Conservation (phyloP, 2,797 vertebrate species). For the Ciconia nigra region DNA sequence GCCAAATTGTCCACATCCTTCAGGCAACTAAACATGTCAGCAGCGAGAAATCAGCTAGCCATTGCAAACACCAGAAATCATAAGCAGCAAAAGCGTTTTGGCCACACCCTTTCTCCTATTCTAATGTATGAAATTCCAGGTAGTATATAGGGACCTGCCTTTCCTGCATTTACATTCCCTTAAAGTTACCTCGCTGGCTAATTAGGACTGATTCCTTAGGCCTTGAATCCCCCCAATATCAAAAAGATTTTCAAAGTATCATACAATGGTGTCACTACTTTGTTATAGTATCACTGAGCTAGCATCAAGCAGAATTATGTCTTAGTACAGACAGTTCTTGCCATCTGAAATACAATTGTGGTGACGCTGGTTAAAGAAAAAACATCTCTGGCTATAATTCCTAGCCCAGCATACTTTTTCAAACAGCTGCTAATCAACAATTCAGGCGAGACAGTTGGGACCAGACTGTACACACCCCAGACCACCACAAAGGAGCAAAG, state of each 20-base stretch:
- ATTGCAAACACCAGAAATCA: not conserved
- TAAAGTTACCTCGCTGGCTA: not conserved
- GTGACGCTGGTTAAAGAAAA: not conserved
- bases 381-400: not conserved
- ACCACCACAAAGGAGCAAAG: not conserved
- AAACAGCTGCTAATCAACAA: not conserved
- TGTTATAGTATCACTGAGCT: not conserved
- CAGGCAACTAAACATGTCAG: not conserved
- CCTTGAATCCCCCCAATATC: not conserved
- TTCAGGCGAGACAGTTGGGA: not conserved
- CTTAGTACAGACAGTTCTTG: not conserved
- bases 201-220: not conserved
- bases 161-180: not conserved
- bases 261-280: not conserved
- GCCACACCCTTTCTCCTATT: conserved; percentile 39
- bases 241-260: not conserved
- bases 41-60: not conserved
- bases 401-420: not conserved
- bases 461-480: not conserved
- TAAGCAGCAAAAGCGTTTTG: not conserved
- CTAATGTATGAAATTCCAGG: not conserved
- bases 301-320: not conserved
- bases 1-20: not conserved
- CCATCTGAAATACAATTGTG: not conserved
- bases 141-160: not conserved